Evolutionary conservation across 2,888 invertebrate species (phyloP), one percentile per base, ranked within the genome.

Genomic region (Pollenia labialis): DNA sequence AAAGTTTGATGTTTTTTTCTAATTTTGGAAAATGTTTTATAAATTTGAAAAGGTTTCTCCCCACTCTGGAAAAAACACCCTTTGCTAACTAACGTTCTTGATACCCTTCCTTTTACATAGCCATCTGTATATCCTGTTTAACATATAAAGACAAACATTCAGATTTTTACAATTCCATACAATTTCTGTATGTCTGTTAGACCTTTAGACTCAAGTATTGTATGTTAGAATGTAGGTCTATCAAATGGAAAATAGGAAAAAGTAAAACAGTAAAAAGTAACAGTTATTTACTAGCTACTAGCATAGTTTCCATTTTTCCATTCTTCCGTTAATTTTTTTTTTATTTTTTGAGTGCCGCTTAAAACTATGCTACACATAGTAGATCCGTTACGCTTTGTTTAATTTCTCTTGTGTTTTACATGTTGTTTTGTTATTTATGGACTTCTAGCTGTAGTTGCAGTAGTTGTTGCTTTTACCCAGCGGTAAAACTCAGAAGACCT

Each of bases 331-430:
- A 6, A 12, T 42, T 84, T 42, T 72, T 54, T n/a, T 66, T 56
- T 11, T 14, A 18, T 46, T 50, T 54, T 56, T 48, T 58, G 72
- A 16, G 48, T 66, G 56, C 40, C 83, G 46, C 74, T 71, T 80
- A 58, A 85, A 85, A 77, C 64, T 77, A 58, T 75, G 68, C 68
- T 56, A 48, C 56, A 58, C 23, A 44, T 23, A 44, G 54, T 69
- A 82, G 75, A 75, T 50, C 76, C 71, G 76, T 64, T 77, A 71
- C 42, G 76, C 64, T 86, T 75, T 75, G 80, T 83, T 75, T 62
- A 66, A 80, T 76, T 71, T 80, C 83, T 83, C 83, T 71, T 80
- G 80, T 76, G 75, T 72, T 80, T 75, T 83, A 83, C 75, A 80
- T 71, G 71, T 75, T 80, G 69, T 82, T 80, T 82, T 79, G 74